Percentiles rank a stretch among this genome's conserved stretches.
Conservation (phyloP, 2,797 vertebrate genomes). For the Chelmon rostratus region DNA sequence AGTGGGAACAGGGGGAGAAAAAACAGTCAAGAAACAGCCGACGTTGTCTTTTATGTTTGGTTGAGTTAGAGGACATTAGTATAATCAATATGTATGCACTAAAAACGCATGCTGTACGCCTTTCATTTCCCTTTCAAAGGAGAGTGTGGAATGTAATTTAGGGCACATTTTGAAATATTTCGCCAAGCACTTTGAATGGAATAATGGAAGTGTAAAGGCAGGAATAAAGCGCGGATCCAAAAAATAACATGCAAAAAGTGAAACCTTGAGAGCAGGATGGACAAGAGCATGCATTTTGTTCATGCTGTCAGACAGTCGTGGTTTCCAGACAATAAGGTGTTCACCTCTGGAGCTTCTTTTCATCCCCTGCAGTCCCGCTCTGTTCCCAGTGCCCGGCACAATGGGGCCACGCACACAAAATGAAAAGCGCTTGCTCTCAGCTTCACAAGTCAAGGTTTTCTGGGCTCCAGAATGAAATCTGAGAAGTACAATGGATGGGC, state of each 20-base stretch:
- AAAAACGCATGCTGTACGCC: not conserved
- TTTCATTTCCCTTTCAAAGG: not conserved
- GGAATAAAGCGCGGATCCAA: not conserved
- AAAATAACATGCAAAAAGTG: not conserved
- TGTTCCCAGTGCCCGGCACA: slow-evolving; percentile 44
- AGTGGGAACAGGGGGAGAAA: not conserved
- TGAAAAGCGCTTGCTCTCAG: slow-evolving; percentile 37
- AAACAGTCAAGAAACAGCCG: slow-evolving; percentile 9
- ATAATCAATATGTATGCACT: not conserved
- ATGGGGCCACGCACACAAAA: slow-evolving; percentile 36
- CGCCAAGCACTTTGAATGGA: not conserved
- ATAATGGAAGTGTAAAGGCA: not conserved
- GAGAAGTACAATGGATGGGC: slow-evolving; percentile 29
- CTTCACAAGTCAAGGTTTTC: slow-evolving; percentile 55
- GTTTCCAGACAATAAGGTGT: slow-evolving; percentile 53
- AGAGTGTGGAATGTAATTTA: not conserved
- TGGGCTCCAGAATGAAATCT: slow-evolving; percentile 38
- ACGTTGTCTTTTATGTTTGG: slow-evolving; percentile 19
- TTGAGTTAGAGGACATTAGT: not conserved
- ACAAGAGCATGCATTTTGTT: slow-evolving; percentile 34
- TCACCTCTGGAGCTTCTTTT: slow-evolving; percentile 64
- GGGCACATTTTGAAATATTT: slow-evolving; percentile 26
- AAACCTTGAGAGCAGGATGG: slow-evolving; percentile 53
- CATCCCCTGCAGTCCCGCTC: slow-evolving; percentile 46
- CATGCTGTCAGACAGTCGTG: slow-evolving; percentile 38